A percentile compares a stretch with the other conserved stretches of the same genome.
Conservation (phyloP, 2,888 invertebrate genomes). For the Fragum fragum region DNA sequence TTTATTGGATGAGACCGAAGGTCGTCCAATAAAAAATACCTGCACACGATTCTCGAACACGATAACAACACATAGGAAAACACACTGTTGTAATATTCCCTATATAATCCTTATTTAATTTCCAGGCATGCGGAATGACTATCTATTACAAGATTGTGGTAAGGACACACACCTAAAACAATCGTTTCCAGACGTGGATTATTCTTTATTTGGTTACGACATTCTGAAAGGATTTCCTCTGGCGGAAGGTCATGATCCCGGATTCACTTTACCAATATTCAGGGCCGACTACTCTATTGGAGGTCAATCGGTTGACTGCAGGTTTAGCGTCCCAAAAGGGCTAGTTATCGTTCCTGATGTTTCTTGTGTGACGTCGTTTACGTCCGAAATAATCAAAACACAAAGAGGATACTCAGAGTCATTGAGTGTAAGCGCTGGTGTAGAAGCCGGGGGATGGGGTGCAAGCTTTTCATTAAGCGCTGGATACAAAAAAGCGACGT, state of each 20-base stretch:
- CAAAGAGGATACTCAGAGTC: constrained; percentile 33
- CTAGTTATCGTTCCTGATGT: constrained; percentile 47
- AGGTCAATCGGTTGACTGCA: constrained; percentile 47
- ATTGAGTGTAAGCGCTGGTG: constrained; percentile 34
- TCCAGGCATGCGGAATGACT: constrained; percentile 42
- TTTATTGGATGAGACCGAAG: too few relatives aligned
- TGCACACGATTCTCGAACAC: too few relatives aligned
- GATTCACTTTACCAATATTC: constrained; percentile 61
- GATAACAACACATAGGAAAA: too few relatives aligned
- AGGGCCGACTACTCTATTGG: constrained; percentile 38
- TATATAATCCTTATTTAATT: background rate
- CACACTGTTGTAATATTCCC: too few relatives aligned
- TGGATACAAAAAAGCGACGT: constrained; percentile 35
- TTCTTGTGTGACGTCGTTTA: constrained; percentile 52
- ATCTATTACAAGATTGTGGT: constrained; percentile 47
- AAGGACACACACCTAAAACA: constrained; percentile 29
- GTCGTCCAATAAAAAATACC: too few relatives aligned
- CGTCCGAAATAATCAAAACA: constrained; percentile 40
- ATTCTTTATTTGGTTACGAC: constrained; percentile 56
- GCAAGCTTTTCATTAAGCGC: constrained; percentile 45
- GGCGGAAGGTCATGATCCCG: constrained; percentile 54
- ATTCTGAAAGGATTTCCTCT: constrained; percentile 49
- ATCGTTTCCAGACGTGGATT: constrained; percentile 58
- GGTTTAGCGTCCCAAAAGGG: constrained; percentile 47
- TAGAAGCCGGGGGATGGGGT: constrained; percentile 35